Evolutionary conservation across 1,140 invertebrate genomes (phyloP).

Genomic region (Hypsibius dujardini): DNA sequence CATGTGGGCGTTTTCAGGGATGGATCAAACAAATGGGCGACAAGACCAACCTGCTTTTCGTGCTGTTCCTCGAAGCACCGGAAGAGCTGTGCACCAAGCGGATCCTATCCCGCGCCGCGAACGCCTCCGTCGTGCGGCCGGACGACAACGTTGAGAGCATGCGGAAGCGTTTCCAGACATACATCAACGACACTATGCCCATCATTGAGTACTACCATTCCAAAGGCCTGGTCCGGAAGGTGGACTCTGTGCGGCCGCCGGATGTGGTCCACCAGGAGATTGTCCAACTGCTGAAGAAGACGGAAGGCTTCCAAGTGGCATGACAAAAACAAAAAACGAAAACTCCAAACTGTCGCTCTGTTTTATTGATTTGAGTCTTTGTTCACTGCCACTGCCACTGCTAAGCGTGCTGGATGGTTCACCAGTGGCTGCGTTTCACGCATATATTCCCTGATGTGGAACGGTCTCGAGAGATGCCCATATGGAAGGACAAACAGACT

Average conservation of each 20-base stretch:
- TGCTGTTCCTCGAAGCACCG: constrained; percentile 80
- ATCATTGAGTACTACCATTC: constrained; percentile 71
- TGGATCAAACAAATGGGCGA: constrained; percentile 71
- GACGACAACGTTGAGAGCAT: constrained; percentile 88
- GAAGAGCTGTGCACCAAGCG: constrained; percentile 61
- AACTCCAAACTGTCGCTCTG: too few relatives aligned
- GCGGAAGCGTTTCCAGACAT: constrained; percentile 73
- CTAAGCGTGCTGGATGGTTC: too few relatives aligned
- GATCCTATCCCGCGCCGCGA: constrained; percentile 65
- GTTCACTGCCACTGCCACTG: too few relatives aligned
- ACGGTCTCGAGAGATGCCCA: too few relatives aligned
- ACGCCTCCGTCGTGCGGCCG: constrained; percentile 54
- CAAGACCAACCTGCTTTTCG: constrained; percentile 66
- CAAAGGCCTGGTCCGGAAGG: constrained; percentile 50
- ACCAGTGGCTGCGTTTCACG: too few relatives aligned
- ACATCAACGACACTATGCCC: constrained; percentile 71
- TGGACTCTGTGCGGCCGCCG: constrained; percentile 50
- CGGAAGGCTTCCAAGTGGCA: constrained; percentile 2
- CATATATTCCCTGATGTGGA: too few relatives aligned
- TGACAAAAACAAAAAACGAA: not conserved
- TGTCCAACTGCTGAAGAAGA: not conserved
- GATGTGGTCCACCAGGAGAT: constrained; percentile 41
- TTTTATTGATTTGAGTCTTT: too few relatives aligned
- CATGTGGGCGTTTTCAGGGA: constrained; percentile 36
- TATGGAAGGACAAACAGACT: too few relatives aligned